Percentiles rank a stretch among this genome's conserved stretches.
These are phyloP conservation scores for Drosophila tristis DNA, from an alignment of 1,140 invertebrate species.

Conservation along the genomic window DNA sequence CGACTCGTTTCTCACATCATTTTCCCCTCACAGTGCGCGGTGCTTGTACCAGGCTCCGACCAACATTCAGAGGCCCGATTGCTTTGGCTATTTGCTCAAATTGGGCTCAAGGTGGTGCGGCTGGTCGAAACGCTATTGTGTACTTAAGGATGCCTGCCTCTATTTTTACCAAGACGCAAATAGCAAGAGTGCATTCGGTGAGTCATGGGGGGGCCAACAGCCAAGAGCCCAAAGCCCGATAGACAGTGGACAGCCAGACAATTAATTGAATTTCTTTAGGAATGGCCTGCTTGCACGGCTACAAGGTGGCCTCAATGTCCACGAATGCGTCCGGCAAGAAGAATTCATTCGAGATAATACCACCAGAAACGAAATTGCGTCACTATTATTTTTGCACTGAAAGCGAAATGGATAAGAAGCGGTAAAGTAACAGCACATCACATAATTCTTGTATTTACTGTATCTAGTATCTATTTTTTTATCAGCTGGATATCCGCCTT, in stretches of 20 bases:
- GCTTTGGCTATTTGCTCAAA: conserved; percentile 95
- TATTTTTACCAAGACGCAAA: conserved; percentile 96
- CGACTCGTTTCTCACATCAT: conserved; percentile 40
- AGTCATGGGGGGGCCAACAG: conserved; percentile 38
- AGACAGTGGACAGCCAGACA: conserved; percentile 50
- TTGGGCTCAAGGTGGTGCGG: conserved; percentile 91
- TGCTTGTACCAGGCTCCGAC: conserved; percentile 89
- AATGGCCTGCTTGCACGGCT: conserved; percentile 97
- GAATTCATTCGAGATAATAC: conserved; percentile 95
- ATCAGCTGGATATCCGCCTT: conserved; percentile 96
- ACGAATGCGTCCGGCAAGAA: conserved; percentile 90
- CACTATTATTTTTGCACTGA: conserved; percentile 97
- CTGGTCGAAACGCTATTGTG: conserved; percentile 96
- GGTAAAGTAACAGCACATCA: conserved; percentile 86
- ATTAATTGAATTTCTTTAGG: conserved; percentile 84
- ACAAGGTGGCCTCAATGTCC: conserved; percentile 92
- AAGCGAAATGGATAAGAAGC: conserved; percentile 97
- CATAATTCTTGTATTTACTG: not conserved
- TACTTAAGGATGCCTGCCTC: conserved; percentile 97
- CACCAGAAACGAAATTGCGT: conserved; percentile 93
- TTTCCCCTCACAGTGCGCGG: conserved; percentile 84
- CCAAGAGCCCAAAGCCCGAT: not conserved
- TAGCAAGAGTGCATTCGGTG: conserved; percentile 94
- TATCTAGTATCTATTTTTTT: conserved; percentile 68
- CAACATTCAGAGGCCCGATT: conserved; percentile 92